Conservation (phyloP, 2,797 vertebrate genomes). For the Premnoplex brunnescens region DNA sequence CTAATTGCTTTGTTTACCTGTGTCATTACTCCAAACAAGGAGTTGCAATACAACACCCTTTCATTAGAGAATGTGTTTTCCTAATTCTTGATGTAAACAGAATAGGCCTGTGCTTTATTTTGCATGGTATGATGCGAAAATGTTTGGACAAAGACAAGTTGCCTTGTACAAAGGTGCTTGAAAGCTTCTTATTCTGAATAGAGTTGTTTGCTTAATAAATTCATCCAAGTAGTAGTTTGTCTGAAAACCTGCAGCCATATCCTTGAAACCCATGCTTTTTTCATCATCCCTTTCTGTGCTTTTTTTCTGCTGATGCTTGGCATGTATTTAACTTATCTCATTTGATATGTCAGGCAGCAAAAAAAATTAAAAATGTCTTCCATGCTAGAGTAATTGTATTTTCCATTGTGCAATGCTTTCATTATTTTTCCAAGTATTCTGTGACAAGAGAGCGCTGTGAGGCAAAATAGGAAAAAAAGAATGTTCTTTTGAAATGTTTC, state of each 20-base stretch:
- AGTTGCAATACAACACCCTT: not conserved
- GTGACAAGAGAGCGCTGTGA: not conserved
- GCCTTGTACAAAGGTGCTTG: not conserved
- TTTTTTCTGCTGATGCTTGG: not conserved
- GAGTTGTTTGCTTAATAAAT: not conserved
- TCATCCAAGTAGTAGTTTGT: not conserved
- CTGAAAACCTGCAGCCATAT: not conserved
- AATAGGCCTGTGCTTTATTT: not conserved
- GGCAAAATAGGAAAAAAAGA: not conserved
- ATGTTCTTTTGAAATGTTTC: not conserved
- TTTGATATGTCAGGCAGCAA: not conserved
- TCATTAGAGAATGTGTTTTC: rapidly evolving
- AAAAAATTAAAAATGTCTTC: not conserved
- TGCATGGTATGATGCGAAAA: not conserved
- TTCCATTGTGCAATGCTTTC: not conserved
- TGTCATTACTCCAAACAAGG: not conserved
- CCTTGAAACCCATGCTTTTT: not conserved
- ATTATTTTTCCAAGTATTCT: not conserved
- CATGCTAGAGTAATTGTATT: not conserved
- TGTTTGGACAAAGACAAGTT: not conserved
- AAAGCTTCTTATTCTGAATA: not conserved
- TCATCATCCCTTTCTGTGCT: not conserved
- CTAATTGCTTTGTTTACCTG: not conserved
- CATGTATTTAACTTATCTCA: not conserved
- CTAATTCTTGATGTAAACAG: not conserved